Evolutionary conservation across 37 sponge, comb jelly and placozoan genomes (phyloP), one percentile per base, ranked within the genome.

Genomic region (Lycopodina hypogea): DNA sequence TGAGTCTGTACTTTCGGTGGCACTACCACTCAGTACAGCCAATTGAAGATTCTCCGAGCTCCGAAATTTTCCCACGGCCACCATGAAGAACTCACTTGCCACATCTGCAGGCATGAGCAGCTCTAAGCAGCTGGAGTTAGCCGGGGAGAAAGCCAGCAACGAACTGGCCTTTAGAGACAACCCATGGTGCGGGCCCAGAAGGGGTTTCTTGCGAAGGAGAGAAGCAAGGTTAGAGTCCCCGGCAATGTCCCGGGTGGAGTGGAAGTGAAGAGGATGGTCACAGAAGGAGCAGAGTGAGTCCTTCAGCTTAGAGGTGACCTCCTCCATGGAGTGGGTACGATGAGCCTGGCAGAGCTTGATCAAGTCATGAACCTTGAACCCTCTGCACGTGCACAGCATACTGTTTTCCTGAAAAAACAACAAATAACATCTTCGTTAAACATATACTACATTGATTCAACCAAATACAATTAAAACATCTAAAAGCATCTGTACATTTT

Each of bases 331-430:
- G 53, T 51, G 48, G 19, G 72, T 71, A 34, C 72, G 50, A 26
- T 70, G 48, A 45, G 29, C 71, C 63, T 84, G 78, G 45, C 63
- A 72, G 63, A 84, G 61, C 6, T 62, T 58, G 26, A 70, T 42
- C 33, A 84, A 18, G 48, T 50, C 70, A 14, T 41, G 3, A 0
- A 62, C 22, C 45, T 84, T 60, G 64, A 84, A 84, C 3, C 85
- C 85, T 42, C 29, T 84, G 51, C 85, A 84, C 18, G 72, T 61
- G 53, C 85, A 84, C 40, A 21, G 72, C 30, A 78, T 72, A 38
- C 72, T 37, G 29, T 29, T 38, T 14, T 71, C 85, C 78, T 84
- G 42, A 15, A 39, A 26, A 58, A 3, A 3, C 11, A 74, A 36
- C 8, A 34, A n/a, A n/a, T n/a, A n/a, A n/a, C n/a, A n/a, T n/a